phyloP scores from a whole-genome alignment of 2,888 invertebrate species.

The Nowickia ferox region DNA sequence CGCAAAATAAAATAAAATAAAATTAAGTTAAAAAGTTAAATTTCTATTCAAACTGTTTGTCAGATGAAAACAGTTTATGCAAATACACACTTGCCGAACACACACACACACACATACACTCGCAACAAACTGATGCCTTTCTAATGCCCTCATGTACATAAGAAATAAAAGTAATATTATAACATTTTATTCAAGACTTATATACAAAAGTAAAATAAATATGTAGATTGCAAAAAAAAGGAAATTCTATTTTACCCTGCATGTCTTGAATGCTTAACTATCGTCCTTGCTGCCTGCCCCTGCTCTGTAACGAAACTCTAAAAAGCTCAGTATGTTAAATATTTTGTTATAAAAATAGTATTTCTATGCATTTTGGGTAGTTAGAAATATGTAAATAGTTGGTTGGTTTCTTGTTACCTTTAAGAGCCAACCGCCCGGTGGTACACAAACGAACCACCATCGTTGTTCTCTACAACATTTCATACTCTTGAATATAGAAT shows the following conservation, averaged over 20 bases:
- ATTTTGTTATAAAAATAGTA: slow-evolving; percentile 17
- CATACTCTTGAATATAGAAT: not conserved
- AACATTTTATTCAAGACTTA: slow-evolving; percentile 80
- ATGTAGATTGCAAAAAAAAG: not conserved
- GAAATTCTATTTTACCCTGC: not conserved
- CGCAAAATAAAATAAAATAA: slow-evolving; percentile 74
- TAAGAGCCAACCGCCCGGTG: not conserved
- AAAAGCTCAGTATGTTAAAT: not conserved
- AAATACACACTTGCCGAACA: slow-evolving; percentile 32
- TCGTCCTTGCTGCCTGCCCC: not conserved
- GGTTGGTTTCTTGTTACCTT: slow-evolving; percentile 58
- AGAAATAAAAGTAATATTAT: slow-evolving; percentile 67
- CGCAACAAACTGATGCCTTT: not conserved
- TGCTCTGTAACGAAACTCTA: not conserved
- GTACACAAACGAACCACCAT: slow-evolving; percentile 30
- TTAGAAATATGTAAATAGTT: slow-evolving; percentile 41
- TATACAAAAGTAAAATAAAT: slow-evolving; percentile 37
- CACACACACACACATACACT: slow-evolving; percentile 18
- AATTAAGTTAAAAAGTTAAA: slow-evolving; percentile 81
- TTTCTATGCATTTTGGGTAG: slow-evolving; percentile 21
- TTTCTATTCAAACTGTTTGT: slow-evolving; percentile 81
- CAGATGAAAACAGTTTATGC: slow-evolving; percentile 80
- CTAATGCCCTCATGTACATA: not conserved
- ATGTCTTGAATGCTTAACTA: not conserved
- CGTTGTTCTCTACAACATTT: not conserved